Evolutionary conservation across 2,797 vertebrate species (phyloP).

Genomic region (Emydoidea blandingii): DNA sequence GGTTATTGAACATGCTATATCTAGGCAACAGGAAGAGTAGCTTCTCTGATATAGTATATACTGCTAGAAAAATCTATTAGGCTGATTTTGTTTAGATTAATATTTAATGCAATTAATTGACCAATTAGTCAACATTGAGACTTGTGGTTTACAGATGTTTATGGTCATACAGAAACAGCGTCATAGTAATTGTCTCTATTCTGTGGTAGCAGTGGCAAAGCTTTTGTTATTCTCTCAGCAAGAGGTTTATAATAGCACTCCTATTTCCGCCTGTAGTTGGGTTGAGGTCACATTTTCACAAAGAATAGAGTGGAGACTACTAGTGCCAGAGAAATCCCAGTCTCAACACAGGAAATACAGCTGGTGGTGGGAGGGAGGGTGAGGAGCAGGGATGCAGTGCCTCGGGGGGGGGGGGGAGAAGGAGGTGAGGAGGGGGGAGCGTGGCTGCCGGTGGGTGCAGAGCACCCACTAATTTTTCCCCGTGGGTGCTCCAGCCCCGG

Average conservation of each 20-base stretch:
- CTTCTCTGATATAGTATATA: neutral
- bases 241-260: neutral
- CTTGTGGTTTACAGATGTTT: neutral
- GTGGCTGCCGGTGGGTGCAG: no score
- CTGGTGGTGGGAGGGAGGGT: no score
- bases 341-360: neutral
- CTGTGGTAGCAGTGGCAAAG: neutral
- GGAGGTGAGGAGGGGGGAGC: no score
- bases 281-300: fast-evolving
- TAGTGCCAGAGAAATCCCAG: fast-evolving
- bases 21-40: neutral
- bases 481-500: no score
- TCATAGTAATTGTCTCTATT: neutral
- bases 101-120: neutral
- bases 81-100: neutral
- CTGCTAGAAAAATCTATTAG: neutral
- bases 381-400: no score
- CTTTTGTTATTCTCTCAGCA: neutral
- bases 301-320: fast-evolving
- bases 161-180: neutral
- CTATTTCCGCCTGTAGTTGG: neutral
- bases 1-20: neutral
- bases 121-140: neutral
- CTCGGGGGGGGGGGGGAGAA: no score
- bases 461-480: no score